Base-by-base conservation (phyloP, 2,888 invertebrate genomes). In the Neoaliturus tenellus region DNA sequence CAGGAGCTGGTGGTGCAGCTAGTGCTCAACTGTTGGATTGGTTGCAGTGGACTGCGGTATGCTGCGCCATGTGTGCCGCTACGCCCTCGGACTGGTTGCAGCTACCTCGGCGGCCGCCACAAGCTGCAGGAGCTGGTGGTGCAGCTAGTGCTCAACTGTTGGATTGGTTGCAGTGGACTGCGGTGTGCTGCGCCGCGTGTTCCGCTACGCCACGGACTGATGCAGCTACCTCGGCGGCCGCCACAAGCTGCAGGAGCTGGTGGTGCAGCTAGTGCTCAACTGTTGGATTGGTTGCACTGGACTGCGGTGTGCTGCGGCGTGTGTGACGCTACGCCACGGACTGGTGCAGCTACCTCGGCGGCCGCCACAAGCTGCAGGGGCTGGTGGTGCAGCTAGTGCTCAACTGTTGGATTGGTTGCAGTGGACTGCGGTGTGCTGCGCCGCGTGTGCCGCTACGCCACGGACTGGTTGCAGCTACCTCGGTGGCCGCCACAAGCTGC, bases 191-290 rank as follows among this genome's bases (percentile, higher is more conserved):
- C 91, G 92, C 83, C 91, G 91, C 85, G 89, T 94, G 67, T 92
- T 92, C 71, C 86, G 87, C 25, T 90, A 91, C 86, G 90, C 91
- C 75, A 88, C 89, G 17, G 88, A 89, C 75, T 91, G 91, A 91
- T 89, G 89, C 83, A 87, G 86, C 12, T 89, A 89, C 82, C 90
- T 90, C 87, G 89, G 89, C 20, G 90, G 91, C 51, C 83, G 87
- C 44, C 87, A 91, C 86, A 91, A 91, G 82, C 90, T 94, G 85
- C 91, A 94, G 88, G 92, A 92, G 86, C 90, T 94, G 81, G 91
- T 93, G 20, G 93, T 94, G 2, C 93, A 93, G n/a, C 87, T 95
- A 71, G 92, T 94, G 4, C 90, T 94, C 41, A 92, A 92, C 82
- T 93, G 93, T 84, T 89, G 95, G 12, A 5, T 39, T 12, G 6